phyloP scores from a whole-genome alignment of 2,888 invertebrate species.

The Loripinus fragilis region DNA sequence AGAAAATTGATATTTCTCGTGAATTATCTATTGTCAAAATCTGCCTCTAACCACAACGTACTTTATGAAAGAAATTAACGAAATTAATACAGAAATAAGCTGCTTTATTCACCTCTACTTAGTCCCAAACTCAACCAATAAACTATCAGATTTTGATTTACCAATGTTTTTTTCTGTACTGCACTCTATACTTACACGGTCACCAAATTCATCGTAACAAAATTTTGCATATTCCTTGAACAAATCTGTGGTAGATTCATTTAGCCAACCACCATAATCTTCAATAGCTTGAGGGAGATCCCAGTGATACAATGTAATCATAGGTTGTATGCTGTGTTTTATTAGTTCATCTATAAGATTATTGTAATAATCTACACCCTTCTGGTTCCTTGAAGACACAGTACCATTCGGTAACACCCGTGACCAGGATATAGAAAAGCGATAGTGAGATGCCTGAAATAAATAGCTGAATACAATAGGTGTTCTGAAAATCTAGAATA shows the following conservation, averaged over 20 bases:
- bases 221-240: conserved; percentile 81
- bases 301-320: conserved; percentile 85
- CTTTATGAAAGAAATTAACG: no score
- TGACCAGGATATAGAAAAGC: conserved; percentile 88
- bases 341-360: conserved; percentile 89
- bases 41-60: no score
- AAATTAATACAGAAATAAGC: no score
- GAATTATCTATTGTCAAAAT: no score
- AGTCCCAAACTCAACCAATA: no score
- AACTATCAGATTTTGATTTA: no score
- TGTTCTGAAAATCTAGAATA: no score
- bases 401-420: conserved; percentile 88
- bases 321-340: conserved; percentile 84
- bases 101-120: no score
- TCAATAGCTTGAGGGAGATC: conserved; percentile 82
- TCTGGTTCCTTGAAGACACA: conserved; percentile 83
- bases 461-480: neutral
- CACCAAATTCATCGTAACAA: conserved; percentile 27
- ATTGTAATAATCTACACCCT: conserved; percentile 90
- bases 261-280: conserved; percentile 80
- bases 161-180: no score
- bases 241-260: conserved; percentile 71
- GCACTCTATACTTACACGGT: conserved; percentile 15
- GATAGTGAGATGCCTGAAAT: conserved; percentile 72
- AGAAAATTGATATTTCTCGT: no score